Evolutionary conservation across 2,888 invertebrate species (phyloP).

Genomic region (Nebria salina): DNA sequence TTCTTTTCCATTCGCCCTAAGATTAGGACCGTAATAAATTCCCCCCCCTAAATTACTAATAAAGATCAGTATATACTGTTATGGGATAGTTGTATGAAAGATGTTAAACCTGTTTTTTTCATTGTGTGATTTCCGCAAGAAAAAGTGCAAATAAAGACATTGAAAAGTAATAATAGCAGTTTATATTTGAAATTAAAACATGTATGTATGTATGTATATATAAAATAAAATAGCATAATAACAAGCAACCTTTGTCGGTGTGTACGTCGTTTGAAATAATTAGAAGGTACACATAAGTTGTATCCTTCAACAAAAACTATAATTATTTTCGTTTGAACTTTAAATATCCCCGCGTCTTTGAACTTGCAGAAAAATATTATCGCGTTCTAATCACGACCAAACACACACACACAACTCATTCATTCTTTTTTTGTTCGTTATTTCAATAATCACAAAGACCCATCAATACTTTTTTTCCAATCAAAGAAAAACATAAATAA

Average conservation of each 20-base stretch:
- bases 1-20: too few relatives aligned
- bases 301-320: constrained; percentile 33
- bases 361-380: constrained; percentile 19
- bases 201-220: neutral
- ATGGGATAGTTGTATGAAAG: too few relatives aligned
- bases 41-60: too few relatives aligned
- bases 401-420: neutral
- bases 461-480: too few relatives aligned
- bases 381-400: neutral
- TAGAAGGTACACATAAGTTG: constrained; percentile 36
- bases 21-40: too few relatives aligned
- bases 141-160: neutral
- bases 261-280: constrained; percentile 19
- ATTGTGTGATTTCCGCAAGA: too few relatives aligned
- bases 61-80: too few relatives aligned
- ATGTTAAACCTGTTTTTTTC: too few relatives aligned
- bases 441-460: neutral
- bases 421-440: neutral
- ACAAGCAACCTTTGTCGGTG: constrained; percentile 23
- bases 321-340: constrained; percentile 38
- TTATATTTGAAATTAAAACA: neutral
- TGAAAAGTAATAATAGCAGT: neutral
- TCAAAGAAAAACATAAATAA: too few relatives aligned
- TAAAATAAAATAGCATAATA: neutral
- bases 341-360: constrained; percentile 35